Base-by-base conservation (phyloP, 2,888 invertebrate species). In the Meta bourneti region DNA sequence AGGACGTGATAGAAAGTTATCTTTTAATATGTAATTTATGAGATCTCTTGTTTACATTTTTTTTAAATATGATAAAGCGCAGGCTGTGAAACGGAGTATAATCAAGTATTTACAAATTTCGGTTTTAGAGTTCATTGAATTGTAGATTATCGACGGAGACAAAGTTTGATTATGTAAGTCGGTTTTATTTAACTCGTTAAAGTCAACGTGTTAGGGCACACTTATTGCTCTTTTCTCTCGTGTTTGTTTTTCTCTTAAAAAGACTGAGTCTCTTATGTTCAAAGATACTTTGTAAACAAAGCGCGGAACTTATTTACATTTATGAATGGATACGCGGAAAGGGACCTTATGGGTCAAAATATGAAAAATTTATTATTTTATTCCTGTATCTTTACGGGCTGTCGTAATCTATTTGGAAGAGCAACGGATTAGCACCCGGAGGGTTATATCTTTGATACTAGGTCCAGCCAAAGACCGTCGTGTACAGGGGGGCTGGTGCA, bases 11-110 rank as follows among this genome's bases (percentile, higher is more conserved):
- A 52, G n/a, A 52, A 61, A 54, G 4, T 74, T 84, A 84, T 75
- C 75, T 51, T 34, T n/a, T 16, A 13, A 16, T 34, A 84, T 84
- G 51, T 84, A 75, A 84, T 84, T 84, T 84, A 84, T 54, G 84
- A 84, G 61, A 54, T 74, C 54, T 84, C 54, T 19, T 84, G 74
- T 84, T 74, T 84, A 84, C 74, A 75, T 19, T 72, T 54, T 84
- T 54, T 61, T 61, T 9, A 84, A 16, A 52, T 61, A 84, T 48
- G 84, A 84, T 84, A 84, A 84, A 74, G 84, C 54, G 16, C 84
- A 54, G n/a, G 84, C 72, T 72, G 16, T 34, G 70, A 69, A 70
- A 34, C 34, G 6, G 19, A 54, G 34, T 61, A 13, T 16, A 11
- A 9, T 69, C 69, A 1, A 54, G 48, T 84, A 54, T 84, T 84